Percentiles rank a stretch among this genome's conserved stretches.
Conservation (phyloP, 2,113 vertebrate genomes). For the Microcebus tavaratra region DNA sequence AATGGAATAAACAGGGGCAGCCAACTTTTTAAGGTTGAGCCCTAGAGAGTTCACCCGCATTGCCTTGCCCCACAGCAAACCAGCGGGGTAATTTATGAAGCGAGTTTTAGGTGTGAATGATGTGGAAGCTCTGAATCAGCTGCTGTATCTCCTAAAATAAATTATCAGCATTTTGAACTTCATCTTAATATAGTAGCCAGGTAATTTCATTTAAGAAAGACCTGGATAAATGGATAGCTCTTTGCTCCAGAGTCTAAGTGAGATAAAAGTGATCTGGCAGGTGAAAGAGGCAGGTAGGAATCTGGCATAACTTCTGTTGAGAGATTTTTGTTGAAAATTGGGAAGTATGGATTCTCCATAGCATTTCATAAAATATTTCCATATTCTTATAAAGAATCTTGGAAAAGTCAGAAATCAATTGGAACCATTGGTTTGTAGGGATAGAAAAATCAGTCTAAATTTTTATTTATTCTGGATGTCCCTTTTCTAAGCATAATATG, state of each 20-base stretch:
- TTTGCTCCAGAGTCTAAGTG: neutral
- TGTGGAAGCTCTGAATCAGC: neutral
- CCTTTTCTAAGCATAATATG: neutral
- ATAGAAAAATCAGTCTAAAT: neutral
- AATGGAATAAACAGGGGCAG: neutral
- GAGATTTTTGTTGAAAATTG: neutral
- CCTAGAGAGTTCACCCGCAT: no score
- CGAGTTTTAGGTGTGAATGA: neutral
- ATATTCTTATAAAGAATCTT: neutral
- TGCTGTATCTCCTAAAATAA: neutral
- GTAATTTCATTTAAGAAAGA: neutral
- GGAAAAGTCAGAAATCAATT: neutral
- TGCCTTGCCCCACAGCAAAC: neutral
- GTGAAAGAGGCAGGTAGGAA: neutral
- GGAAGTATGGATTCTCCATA: neutral
- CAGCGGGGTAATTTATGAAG: neutral
- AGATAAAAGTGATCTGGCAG: neutral
- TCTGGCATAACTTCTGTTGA: neutral
- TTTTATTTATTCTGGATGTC: neutral
- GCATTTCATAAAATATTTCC: neutral
- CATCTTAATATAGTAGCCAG: neutral
- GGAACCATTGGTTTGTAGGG: neutral
- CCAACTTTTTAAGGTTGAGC: neutral
- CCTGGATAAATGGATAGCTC: neutral
- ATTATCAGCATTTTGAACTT: neutral